Conservation (phyloP, 2,113 vertebrate species). For the Herpailurus yagouaroundi region DNA sequence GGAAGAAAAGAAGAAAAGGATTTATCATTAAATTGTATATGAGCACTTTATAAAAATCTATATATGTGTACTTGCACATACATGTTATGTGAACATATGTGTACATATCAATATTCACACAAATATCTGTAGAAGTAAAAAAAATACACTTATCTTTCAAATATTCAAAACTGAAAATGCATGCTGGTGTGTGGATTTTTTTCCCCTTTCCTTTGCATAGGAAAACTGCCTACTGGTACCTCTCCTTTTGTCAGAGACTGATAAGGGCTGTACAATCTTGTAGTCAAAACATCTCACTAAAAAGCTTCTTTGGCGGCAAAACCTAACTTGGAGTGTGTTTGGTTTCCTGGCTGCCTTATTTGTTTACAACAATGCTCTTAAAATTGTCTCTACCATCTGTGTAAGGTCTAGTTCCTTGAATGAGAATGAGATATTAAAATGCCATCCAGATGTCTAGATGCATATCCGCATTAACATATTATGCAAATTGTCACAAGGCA, state of each 20-base stretch:
- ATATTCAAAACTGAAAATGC: slow-evolving; percentile 1
- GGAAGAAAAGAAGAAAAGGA: background rate
- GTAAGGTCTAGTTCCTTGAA: slow-evolving; percentile 86
- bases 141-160: background rate
- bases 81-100: no score
- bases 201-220: background rate
- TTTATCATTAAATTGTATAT: background rate
- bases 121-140: background rate
- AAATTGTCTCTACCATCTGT: slow-evolving; percentile 89
- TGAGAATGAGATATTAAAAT: slow-evolving; percentile 91
- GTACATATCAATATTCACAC: no score
- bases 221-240: background rate
- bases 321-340: slow-evolving; percentile 76
- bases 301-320: slow-evolving; percentile 68
- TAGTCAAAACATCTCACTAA: slow-evolving; percentile 78
- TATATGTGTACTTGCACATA: rapidly evolving
- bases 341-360: slow-evolving; percentile 88
- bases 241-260: slow-evolving; percentile 49
- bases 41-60: background rate
- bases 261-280: slow-evolving; percentile 63
- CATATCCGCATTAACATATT: slow-evolving; percentile 84
- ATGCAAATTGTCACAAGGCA: slow-evolving; percentile 85
- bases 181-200: rapidly evolving
- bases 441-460: slow-evolving; percentile 90
- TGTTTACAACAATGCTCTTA: slow-evolving; percentile 89